These are phyloP conservation scores for Sciurus vulgaris DNA, from an alignment of 2,797 vertebrate species.

Conservation along the genomic window DNA sequence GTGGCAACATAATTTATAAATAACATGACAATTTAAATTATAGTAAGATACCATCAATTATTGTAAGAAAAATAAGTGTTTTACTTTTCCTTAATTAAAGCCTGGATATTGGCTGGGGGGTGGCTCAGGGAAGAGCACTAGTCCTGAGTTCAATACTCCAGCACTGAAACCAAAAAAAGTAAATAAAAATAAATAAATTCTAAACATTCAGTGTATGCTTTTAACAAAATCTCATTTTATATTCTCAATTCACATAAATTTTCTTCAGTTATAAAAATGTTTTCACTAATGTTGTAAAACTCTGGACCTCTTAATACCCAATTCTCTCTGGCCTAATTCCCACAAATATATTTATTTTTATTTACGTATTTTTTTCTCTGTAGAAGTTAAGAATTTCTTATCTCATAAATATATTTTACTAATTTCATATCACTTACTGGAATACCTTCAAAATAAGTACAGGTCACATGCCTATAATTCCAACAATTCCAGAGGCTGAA, in stretches of 20 bases:
- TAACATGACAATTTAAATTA: constrained; percentile 37
- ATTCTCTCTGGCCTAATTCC: constrained; percentile 29
- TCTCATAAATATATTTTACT: constrained; percentile 18
- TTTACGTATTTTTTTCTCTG: background rate
- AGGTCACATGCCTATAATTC: too few relatives aligned
- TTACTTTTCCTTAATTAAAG: background rate
- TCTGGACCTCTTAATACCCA: background rate
- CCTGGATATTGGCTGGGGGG: too few relatives aligned
- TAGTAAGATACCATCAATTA: constrained; percentile 15
- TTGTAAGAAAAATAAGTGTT: background rate
- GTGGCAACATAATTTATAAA: constrained; percentile 26
- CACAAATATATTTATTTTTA: constrained; percentile 43
- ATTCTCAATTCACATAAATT: background rate
- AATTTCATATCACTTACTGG: constrained; percentile 11
- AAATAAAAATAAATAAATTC: background rate
- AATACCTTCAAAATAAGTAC: background rate
- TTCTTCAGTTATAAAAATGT: constrained; percentile 23
- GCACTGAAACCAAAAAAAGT: too few relatives aligned
- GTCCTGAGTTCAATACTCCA: too few relatives aligned
- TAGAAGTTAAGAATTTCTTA: background rate
- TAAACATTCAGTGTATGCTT: background rate
- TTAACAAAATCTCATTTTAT: constrained; percentile 52
- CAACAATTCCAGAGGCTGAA: too few relatives aligned
- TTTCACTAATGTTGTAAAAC: background rate
- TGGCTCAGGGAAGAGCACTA: too few relatives aligned